Base-by-base conservation (phyloP, 2,888 invertebrate species). In the Lymantria monacha region DNA sequence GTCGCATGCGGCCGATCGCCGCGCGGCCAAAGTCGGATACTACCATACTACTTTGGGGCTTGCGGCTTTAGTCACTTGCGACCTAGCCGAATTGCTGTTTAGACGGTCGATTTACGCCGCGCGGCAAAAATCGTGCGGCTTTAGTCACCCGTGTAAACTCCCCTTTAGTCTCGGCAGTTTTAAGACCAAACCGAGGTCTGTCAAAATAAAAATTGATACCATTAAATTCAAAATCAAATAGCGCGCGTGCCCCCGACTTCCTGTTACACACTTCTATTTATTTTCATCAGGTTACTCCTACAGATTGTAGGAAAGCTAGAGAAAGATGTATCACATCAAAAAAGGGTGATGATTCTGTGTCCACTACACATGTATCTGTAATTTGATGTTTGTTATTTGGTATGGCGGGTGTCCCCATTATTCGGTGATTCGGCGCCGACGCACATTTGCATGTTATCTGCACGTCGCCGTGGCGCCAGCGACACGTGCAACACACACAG, bases 21-120 rank as follows among this genome's bases (percentile, higher is more conserved):
- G 55, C 36, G 36, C 45, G 45, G 44, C 31, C 44, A 44, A 37
- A 38, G 38, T 38, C 38, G 67, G 67, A 69, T 68, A 69, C 69
- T 70, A 70, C 65, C 63, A n/a, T n/a, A n/a, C n/a, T n/a, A 70
- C 71, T 70, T 71, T 69, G 69, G 64, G 65, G 66, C 70, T 69
- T 67, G 70, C 66, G 65, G 63, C 67, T 69, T 70, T 65, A 67
- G 66, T 69, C 67, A 69, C 64, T 62, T 66, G 70, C 64, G 36
- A 61, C 45, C 15, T 45, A 37, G 45, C 37, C 37, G 45, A 45
- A 45, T 45, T 37, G 37, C 45, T 37, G 37, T 69, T 66, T 68
- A 70, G 59, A 70, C 42, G 57, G 67, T 64, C 57, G 69, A 67
- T 63, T 68, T 67, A 48, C 57, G 60, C 65, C 62, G 69, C 55